Conservation (phyloP, 2,113 vertebrate genomes). For the Pelecanoides urinatrix region DNA sequence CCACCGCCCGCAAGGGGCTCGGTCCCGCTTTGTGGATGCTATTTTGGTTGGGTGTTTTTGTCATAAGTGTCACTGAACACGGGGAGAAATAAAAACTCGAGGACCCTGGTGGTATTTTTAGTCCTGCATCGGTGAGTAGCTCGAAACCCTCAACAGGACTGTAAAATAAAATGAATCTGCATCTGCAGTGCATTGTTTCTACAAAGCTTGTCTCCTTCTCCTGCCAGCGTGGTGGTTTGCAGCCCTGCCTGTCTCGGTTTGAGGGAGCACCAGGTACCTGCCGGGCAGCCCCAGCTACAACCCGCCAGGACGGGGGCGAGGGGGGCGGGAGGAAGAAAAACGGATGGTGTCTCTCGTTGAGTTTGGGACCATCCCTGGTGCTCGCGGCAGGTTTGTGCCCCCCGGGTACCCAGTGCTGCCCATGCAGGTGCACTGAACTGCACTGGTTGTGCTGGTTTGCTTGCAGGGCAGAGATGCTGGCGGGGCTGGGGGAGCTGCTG, state of each 20-base stretch:
- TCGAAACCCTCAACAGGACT: background rate
- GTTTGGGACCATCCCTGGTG: background rate
- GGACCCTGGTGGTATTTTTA: slow-evolving; percentile 13
- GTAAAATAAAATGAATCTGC: slow-evolving; percentile 30
- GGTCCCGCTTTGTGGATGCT: background rate
- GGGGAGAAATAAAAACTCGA: background rate
- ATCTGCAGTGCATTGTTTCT: background rate
- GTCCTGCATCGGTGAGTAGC: background rate
- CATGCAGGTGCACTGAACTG: fast-evolving
- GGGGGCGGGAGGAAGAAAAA: background rate
- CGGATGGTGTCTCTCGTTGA: fast-evolving
- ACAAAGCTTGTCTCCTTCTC: background rate
- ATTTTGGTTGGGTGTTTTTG: background rate
- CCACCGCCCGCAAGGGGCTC: background rate
- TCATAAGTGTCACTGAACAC: background rate
- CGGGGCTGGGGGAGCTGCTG: background rate
- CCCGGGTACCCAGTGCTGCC: fast-evolving
- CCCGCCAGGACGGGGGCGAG: background rate
- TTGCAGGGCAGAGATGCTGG: background rate
- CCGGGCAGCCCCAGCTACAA: background rate
- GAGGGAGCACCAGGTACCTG: background rate
- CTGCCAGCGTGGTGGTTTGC: background rate
- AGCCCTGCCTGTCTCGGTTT: background rate
- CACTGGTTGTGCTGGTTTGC: background rate
- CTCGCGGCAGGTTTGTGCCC: background rate